Evolutionary conservation across 2,888 invertebrate species (phyloP), one percentile per base, ranked within the genome.

Genomic region (Apoderus coryli): DNA sequence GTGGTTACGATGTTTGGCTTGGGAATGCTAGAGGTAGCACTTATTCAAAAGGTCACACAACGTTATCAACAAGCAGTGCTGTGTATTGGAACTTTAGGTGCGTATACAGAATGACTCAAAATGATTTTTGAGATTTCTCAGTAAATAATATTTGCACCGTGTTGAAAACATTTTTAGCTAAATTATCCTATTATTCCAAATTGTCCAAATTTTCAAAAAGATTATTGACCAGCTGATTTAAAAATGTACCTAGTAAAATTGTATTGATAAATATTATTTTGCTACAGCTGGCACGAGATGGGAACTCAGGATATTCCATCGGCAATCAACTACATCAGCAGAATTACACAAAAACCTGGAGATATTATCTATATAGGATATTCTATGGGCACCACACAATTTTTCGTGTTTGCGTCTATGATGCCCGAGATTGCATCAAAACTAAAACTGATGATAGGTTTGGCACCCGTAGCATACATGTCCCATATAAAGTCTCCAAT

Each of bases 301-400:
- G 86, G 80, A 1, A 53, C 72, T 22, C 71, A 79, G 48, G 93
- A 95, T 57, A 50, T 92, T 31, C 88, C 92, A 9, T 81, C 88
- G 0, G 74, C 69, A 44, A 70, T 93, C 35, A 76, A 86, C 51
- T 75, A 79, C 44, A 60, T 72, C 2, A 51, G 72, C 25, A 51
- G 59, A 1, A 43, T 40, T 5, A 71, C 71, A 2, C 56, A 59
- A 1, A 36, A 31, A 29, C 42, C 54, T 4, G 53, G 52, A 7
- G 57, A 65, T 15, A 46, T 78, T 19, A 67, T 72, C 42, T 92
- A 88, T 52, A 61, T 89, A 23, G 92, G 90, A 0, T 88, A 90
- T 55, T 90, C 88, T 0, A 88, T 90, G 75, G 90, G 89, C 2
- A 80, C 81, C 1, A 76, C 82, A 0, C 64, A 72, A 45, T 69